Evolutionary conservation across 2,888 invertebrate species (phyloP), one percentile per base, ranked within the genome.

Genomic region (Blera fallax): DNA sequence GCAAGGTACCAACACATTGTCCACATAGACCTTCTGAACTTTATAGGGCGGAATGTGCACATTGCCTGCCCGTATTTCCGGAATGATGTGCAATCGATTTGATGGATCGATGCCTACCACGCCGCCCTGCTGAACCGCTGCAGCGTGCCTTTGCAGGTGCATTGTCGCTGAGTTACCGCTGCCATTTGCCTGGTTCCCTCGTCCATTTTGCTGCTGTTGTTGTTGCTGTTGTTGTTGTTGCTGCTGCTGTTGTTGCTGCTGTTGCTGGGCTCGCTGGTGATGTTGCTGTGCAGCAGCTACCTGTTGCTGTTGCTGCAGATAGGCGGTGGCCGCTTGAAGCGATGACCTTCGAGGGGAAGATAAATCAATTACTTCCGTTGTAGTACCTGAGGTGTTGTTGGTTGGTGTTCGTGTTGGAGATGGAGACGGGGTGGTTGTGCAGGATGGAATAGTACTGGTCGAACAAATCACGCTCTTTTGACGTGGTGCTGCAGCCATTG

Each of bases 1-100:
- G 92, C 96, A 97, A 69, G 96, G 96, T 88, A 97, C 95, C 94
- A 96, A 94, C 89, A 95, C 95, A 89, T 95, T 95, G 90, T 96
- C 96, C 72, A 97, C 95, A 85, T 95, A 93, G 48, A 96, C 96
- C 90, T 96, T 96, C 90, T 96, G 96, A 56, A 97, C 94, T 93
- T 95, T 96, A 93, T 95, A 96, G 89, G 96, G 95, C 90, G 95
- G 95, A 91, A 94, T 94, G 93, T 95, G 95, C 91, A 94, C 94
- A 89, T 94, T 94, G 90, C 94, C 94, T 83, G 94, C 93, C 87
- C 94, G 94, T 90, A 95, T 94, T 90, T 96, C 96, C 18, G 95
- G 94, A 89, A 96, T 96, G 83, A 94, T 94, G 82, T 94, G 95
- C 88, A 96, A 58, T 3, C 90, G 88, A 62, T 91, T 91, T 5